Conservation (phyloP, 2,797 vertebrate genomes). For the Sebastes dallii region DNA sequence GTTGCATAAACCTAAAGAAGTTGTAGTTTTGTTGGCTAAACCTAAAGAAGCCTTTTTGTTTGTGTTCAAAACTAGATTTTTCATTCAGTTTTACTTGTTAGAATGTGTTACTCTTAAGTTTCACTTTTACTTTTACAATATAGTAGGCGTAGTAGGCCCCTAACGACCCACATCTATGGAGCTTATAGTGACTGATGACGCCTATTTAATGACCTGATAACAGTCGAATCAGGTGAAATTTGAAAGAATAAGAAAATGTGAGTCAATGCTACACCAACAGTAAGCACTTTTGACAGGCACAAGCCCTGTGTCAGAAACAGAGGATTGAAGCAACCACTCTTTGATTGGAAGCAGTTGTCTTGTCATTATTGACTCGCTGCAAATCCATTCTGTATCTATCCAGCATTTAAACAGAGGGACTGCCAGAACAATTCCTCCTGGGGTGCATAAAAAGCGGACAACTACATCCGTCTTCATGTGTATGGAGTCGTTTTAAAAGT, state of each 20-base stretch:
- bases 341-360: slow-evolving; percentile 12
- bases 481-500: slow-evolving; percentile 15
- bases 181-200: too few species aligned
- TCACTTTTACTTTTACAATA: too few species aligned
- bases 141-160: too few species aligned
- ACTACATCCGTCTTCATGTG: not conserved
- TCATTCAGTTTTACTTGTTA: too few species aligned
- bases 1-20: too few species aligned
- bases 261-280: not conserved
- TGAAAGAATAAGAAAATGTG: not conserved
- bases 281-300: not conserved
- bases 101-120: too few species aligned
- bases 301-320: not conserved
- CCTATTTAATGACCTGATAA: too few species aligned
- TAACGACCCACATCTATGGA: too few species aligned
- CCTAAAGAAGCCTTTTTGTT: too few species aligned
- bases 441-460: not conserved
- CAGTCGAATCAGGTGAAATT: not conserved
- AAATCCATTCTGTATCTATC: not conserved
- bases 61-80: too few species aligned
- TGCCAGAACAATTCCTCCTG: not conserved
- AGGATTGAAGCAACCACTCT: not conserved
- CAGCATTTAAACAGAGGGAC: not conserved
- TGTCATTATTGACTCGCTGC: not conserved
- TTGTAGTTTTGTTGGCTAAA: too few species aligned